These are phyloP conservation scores for Microctenopoma stevenorrisi DNA, from an alignment of 2,797 vertebrate genomes.

Conservation along the genomic window DNA sequence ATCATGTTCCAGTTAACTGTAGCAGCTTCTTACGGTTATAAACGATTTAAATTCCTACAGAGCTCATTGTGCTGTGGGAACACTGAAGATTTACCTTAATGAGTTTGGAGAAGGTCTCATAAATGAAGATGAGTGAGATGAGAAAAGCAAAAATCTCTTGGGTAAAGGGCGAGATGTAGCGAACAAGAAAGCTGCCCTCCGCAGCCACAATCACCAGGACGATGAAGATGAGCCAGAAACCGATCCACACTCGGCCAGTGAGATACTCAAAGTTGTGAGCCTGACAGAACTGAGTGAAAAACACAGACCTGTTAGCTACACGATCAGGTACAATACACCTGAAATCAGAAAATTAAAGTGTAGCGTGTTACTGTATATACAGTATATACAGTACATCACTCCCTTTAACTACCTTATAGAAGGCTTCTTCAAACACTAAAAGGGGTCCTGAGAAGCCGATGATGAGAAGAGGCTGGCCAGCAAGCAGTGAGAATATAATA, in stretches of 20 bases:
- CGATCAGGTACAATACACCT: background rate
- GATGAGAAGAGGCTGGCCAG: constrained; percentile 94
- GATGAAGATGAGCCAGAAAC: constrained; percentile 95
- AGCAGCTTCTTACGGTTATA: background rate
- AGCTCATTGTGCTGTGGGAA: background rate
- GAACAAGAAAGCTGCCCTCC: constrained; percentile 96
- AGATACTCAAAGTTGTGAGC: constrained; percentile 93
- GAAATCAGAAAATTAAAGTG: background rate
- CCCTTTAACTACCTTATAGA: constrained; percentile 89
- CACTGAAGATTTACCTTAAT: constrained; percentile 84
- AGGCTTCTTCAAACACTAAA: constrained; percentile 97
- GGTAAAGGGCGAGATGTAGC: constrained; percentile 97
- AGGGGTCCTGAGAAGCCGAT: constrained; percentile 97
- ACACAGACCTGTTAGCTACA: background rate
- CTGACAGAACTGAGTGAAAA: constrained; percentile 90
- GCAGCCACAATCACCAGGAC: constrained; percentile 94
- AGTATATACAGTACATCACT: background rate
- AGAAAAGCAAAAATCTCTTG: constrained; percentile 99
- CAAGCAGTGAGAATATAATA: constrained; percentile 92
- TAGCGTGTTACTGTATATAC: background rate
- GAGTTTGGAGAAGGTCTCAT: constrained; percentile 97
- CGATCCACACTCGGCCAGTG: constrained; percentile 97
- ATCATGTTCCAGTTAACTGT: background rate
- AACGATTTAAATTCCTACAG: background rate
- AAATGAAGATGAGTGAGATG: constrained; percentile 99